Conservation (phyloP, 2,797 vertebrate genomes). For the Pogonophryne albipinna region DNA sequence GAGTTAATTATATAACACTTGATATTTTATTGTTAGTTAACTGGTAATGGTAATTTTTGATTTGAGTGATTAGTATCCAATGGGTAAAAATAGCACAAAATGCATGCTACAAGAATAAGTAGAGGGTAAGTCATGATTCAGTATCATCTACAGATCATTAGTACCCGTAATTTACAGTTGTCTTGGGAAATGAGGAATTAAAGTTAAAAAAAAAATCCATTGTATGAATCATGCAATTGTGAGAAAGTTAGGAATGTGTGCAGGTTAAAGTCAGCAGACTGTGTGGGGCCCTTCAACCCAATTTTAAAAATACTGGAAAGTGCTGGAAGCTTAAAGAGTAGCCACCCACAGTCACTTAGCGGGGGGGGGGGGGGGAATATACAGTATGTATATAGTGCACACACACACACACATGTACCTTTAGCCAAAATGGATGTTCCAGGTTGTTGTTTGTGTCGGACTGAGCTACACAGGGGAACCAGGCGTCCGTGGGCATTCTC, state of each 20-base stretch:
- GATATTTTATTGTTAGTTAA: conserved; percentile 43
- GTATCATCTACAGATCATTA: conserved; percentile 65
- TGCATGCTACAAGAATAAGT: conserved; percentile 1
- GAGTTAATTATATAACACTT: conserved; percentile 52
- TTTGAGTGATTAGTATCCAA: conserved; percentile 30
- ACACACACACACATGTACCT: conserved; percentile 78
- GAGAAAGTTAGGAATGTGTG: conserved; percentile 36
- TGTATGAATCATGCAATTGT: conserved; percentile 59
- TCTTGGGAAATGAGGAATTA: conserved; percentile 55
- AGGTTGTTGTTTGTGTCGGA: conserved; percentile 68
- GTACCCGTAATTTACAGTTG: conserved; percentile 41
- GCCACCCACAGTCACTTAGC: conserved; percentile 43
- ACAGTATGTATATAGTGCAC: conserved; percentile 10
- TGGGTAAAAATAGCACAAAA: conserved; percentile 30
- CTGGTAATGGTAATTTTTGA: conserved; percentile 36
- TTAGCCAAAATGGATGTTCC: conserved; percentile 88
- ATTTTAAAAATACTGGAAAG: conserved; percentile 46
- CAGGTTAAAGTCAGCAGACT: conserved; percentile 30
- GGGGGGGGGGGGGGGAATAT: conserved; percentile 41
- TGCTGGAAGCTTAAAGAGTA: conserved; percentile 50
- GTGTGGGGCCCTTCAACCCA: conserved; percentile 28
- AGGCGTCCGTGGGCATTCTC: conserved; percentile 78
- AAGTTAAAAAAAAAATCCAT: conserved; percentile 1
- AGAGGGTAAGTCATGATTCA: conserved; percentile 40
- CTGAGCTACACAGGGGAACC: conserved; percentile 89